Evolutionary conservation across 2,888 invertebrate genomes (phyloP).

Genomic region (Portevinia maculata): DNA sequence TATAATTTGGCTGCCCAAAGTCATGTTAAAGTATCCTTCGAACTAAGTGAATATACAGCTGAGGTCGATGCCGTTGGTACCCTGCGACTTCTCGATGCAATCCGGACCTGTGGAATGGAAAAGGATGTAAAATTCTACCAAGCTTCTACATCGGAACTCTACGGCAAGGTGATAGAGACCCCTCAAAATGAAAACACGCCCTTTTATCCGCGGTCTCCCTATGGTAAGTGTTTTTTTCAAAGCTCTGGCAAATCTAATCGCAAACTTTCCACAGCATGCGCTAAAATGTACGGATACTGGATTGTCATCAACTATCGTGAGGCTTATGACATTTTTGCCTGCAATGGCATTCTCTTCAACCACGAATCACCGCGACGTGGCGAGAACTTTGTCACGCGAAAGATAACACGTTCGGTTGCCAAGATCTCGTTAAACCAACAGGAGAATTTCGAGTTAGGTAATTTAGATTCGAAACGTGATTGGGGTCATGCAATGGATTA

Average conservation of each 20-base stretch:
- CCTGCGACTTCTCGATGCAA: conserved; percentile 94
- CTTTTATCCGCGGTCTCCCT: conserved; percentile 97
- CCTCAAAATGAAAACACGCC: conserved; percentile 98
- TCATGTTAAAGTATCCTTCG: conserved; percentile 99
- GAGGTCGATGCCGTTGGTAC: conserved; percentile 99
- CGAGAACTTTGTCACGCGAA: conserved; percentile 99
- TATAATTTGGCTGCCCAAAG: conserved; percentile 99
- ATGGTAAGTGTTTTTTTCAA: conserved; percentile 87
- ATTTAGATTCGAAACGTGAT: conserved; percentile 96
- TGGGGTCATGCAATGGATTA: conserved; percentile 99
- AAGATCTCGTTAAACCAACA: conserved; percentile 96
- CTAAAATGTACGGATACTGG: conserved; percentile 98
- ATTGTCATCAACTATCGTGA: conserved; percentile 97
- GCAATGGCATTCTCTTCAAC: conserved; percentile 98
- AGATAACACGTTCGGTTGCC: conserved; percentile 98
- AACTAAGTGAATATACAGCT: conserved; percentile 99
- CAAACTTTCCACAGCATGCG: conserved; percentile 90
- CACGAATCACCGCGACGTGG: conserved; percentile 98
- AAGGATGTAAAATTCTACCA: conserved; percentile 94
- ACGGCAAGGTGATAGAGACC: conserved; percentile 95
- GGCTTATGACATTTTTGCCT: conserved; percentile 97
- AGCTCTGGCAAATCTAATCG: neutral
- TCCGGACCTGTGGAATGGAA: conserved; percentile 93
- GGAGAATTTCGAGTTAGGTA: conserved; percentile 94
- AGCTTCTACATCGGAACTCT: conserved; percentile 97